Evolutionary conservation across 1,140 invertebrate species (phyloP).

Genomic region (Drosophila santomea): DNA sequence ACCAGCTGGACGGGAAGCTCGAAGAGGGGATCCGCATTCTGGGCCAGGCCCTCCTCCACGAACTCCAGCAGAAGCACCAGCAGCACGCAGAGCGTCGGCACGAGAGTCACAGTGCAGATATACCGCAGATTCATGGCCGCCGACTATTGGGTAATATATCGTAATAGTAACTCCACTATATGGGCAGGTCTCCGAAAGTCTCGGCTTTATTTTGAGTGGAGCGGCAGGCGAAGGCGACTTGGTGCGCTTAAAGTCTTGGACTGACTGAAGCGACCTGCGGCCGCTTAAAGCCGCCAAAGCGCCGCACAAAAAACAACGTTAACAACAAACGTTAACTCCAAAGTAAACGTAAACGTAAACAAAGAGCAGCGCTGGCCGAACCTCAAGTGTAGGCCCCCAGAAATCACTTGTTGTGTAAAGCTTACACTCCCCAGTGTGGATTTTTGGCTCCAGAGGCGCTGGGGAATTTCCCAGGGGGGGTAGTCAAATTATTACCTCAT

Average conservation of each 20-base stretch:
- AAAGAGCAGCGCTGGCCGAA: conserved; percentile 34
- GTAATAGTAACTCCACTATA: conserved; percentile 9
- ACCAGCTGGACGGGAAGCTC: conserved; percentile 92
- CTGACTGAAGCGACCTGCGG: conserved; percentile 65
- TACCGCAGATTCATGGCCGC: conserved; percentile 72
- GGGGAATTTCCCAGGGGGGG: not conserved
- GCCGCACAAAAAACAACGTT: conserved; percentile 49
- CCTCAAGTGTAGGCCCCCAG: conserved; percentile 47
- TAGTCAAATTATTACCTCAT: not conserved
- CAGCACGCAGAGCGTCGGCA: conserved; percentile 76
- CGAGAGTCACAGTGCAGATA: conserved; percentile 64
- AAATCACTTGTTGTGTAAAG: conserved; percentile 48
- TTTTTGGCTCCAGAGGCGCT: conserved; percentile 3
- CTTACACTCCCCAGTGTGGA: conserved; percentile 22
- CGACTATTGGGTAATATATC: conserved; percentile 15
- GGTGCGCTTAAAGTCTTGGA: conserved; percentile 70
- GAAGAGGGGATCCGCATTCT: conserved; percentile 87
- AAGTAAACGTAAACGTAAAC: conserved; percentile 39
- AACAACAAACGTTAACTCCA: conserved; percentile 28
- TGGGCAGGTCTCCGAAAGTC: conserved; percentile 1
- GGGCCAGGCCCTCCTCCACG: conserved; percentile 70
- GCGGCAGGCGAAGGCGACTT: conserved; percentile 65
- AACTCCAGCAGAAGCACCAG: conserved; percentile 73
- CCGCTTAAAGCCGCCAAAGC: conserved; percentile 63
- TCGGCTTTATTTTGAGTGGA: conserved; percentile 3